Percentiles rank a stretch among this genome's conserved stretches.
Evolutionary conservation across 2,797 vertebrate genomes (phyloP).

Genomic region (Labeo calbasu): DNA sequence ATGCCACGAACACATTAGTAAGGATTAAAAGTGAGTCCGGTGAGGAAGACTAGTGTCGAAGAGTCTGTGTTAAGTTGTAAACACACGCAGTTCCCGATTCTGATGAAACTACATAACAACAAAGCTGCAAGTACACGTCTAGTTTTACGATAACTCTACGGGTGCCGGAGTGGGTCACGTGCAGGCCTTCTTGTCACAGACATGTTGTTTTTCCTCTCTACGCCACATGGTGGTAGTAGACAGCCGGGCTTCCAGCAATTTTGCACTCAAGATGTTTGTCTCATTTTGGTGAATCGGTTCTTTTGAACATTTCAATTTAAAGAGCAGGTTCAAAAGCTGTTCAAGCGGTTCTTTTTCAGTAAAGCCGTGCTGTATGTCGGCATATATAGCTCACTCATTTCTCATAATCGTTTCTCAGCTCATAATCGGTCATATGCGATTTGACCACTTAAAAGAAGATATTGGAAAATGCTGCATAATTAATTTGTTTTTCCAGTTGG

Average conservation of each 20-base stretch:
- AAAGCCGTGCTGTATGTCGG: too few relatives aligned
- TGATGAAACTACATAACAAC: conserved; percentile 51
- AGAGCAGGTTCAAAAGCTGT: not conserved
- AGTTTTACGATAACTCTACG: conserved; percentile 66
- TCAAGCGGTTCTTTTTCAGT: not conserved
- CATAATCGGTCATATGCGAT: too few relatives aligned
- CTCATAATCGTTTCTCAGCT: too few relatives aligned
- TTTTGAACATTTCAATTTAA: not conserved
- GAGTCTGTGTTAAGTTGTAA: conserved; percentile 13
- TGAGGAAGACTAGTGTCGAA: not conserved
- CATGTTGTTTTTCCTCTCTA: not conserved
- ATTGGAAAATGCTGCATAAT: too few relatives aligned
- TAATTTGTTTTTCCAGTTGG: too few relatives aligned
- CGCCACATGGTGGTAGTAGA: conserved; percentile 64
- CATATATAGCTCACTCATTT: too few relatives aligned
- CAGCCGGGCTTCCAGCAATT: not conserved
- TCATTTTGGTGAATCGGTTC: not conserved
- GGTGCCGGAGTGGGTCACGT: conserved; percentile 63
- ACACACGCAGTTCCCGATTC: conserved; percentile 24
- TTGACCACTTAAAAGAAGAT: too few relatives aligned
- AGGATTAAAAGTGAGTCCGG: not conserved
- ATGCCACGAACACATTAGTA: conserved; percentile 71
- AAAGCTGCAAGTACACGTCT: conserved; percentile 75
- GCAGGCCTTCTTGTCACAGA: not conserved
- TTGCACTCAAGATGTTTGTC: not conserved